phyloP scores from a whole-genome alignment of 2,113 vertebrate genomes.

The Phrynosoma platyrhinos region DNA sequence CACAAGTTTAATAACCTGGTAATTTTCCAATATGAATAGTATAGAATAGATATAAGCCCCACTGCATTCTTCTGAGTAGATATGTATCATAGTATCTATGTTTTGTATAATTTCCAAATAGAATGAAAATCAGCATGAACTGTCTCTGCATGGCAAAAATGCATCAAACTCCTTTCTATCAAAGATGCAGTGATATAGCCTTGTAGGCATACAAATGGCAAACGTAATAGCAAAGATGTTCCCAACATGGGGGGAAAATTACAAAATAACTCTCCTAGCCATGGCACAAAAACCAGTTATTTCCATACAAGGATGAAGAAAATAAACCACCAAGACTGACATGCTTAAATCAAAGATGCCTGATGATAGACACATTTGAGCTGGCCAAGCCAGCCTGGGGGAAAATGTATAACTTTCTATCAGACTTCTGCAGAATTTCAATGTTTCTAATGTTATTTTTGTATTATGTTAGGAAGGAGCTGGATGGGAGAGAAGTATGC shows the following conservation, averaged over 20 bases:
- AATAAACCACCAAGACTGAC: not conserved
- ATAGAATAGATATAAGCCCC: not conserved
- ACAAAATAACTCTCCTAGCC: constrained; percentile 11
- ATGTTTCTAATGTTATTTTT: not conserved
- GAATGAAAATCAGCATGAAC: constrained; percentile 34
- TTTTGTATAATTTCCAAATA: not conserved
- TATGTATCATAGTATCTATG: not conserved
- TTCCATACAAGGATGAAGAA: not conserved
- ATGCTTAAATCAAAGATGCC: constrained; percentile 18
- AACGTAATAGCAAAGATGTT: constrained; percentile 18
- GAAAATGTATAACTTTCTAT: not conserved
- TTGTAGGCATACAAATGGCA: not conserved
- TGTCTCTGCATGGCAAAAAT: constrained; percentile 36
- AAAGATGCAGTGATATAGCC: constrained; percentile 16
- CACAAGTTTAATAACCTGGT: not conserved
- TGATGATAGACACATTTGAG: not conserved
- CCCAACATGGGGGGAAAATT: constrained; percentile 24
- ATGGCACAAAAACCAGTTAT: not conserved
- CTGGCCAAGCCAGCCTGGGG: not conserved
- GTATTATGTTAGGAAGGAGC: too few species aligned
- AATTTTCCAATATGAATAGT: not conserved
- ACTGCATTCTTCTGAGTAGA: too few species aligned
- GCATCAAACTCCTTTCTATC: constrained; percentile 11
- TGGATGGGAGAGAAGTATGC: too few species aligned
- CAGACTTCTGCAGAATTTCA: not conserved